Conservation (phyloP, 2,888 invertebrate genomes). For the Eupithecia subumbrata region DNA sequence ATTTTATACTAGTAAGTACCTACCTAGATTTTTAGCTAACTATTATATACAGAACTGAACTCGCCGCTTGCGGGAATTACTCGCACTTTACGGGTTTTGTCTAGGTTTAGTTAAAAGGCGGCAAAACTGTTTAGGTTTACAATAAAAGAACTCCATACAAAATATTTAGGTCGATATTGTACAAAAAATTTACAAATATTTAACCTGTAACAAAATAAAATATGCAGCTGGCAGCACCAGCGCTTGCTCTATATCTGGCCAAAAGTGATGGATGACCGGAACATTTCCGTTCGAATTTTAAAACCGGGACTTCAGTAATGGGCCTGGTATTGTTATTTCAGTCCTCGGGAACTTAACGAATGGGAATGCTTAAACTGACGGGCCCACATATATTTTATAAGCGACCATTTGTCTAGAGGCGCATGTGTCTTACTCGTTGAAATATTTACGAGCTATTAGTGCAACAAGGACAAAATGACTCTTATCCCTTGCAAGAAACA, state of each 20-base stretch:
- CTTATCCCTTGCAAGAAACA: constrained; percentile 38
- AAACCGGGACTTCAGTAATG: constrained; percentile 59
- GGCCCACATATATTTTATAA: constrained; percentile 74
- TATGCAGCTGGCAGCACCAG: constrained; percentile 42
- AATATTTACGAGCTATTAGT: constrained; percentile 82
- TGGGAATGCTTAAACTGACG: constrained; percentile 75
- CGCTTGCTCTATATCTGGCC: constrained; percentile 50
- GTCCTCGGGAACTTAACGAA: constrained; percentile 76
- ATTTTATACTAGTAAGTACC: neutral
- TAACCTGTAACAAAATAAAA: neutral
- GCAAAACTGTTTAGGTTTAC: neutral
- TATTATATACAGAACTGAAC: neutral
- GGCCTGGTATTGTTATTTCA: constrained; percentile 78
- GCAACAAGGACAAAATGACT: constrained; percentile 68
- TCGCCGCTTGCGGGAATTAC: neutral
- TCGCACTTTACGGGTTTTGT: neutral
- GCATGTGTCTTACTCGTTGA: constrained; percentile 72
- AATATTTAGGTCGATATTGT: neutral
- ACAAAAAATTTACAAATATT: neutral
- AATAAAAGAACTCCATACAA: neutral
- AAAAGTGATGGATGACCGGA: constrained; percentile 71
- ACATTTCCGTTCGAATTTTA: constrained; percentile 69
- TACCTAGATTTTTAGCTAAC: neutral
- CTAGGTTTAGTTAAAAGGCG: neutral
- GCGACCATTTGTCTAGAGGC: constrained; percentile 75